Conservation (phyloP, 2,797 vertebrate genomes). For the Leptodactylus fallax region DNA sequence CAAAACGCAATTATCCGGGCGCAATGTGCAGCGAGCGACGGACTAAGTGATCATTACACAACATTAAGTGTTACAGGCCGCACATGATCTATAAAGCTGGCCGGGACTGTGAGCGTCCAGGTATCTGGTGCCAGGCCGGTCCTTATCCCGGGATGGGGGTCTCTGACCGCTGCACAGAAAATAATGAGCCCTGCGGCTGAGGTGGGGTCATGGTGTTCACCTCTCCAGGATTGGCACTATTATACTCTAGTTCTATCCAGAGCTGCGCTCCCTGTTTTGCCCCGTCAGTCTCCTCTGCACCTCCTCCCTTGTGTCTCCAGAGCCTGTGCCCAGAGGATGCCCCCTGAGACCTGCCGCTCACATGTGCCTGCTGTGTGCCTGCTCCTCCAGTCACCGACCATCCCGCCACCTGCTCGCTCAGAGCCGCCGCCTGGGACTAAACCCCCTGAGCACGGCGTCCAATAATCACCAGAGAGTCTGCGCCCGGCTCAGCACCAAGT, state of each 20-base stretch:
- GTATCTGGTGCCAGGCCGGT: too few relatives aligned
- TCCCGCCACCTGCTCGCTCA: not conserved
- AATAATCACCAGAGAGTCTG: too few relatives aligned
- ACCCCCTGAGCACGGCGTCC: too few relatives aligned
- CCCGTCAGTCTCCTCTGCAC: not conserved
- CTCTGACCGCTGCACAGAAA: too few relatives aligned
- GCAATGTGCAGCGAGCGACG: not conserved
- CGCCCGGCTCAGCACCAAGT: too few relatives aligned
- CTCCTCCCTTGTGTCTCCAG: not conserved
- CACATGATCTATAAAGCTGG: too few relatives aligned
- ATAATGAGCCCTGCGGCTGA: too few relatives aligned
- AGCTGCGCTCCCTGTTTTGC: not conserved
- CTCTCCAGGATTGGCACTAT: too few relatives aligned
- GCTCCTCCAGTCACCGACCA: not conserved
- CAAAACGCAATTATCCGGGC: not conserved
- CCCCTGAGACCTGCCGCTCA: not conserved
- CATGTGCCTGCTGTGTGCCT: slow-evolving; percentile 1
- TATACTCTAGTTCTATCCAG: not conserved
- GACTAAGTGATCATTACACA: not conserved
- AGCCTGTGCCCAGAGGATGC: not conserved
- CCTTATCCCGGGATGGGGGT: too few relatives aligned
- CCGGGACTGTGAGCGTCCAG: too few relatives aligned
- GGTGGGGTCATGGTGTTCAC: too few relatives aligned
- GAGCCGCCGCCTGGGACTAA: not conserved
- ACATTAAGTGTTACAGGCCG: not conserved